Evolutionary conservation across 92 coral and sea anemone genomes (phyloP).

Genomic region (Galaxea fascicularis): DNA sequence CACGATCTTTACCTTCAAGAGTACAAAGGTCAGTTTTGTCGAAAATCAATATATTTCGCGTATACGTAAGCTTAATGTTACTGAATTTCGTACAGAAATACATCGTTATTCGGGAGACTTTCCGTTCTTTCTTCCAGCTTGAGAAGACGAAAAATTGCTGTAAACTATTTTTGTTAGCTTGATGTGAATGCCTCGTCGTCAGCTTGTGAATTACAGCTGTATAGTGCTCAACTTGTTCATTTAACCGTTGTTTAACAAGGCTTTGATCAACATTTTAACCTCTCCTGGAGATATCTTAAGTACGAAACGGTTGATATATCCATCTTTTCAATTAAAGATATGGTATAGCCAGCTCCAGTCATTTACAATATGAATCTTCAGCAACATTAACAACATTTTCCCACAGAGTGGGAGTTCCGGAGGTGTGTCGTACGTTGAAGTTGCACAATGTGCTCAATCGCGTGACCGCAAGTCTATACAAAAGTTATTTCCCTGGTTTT

Average conservation of each 20-base stretch:
- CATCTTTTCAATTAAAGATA: no score
- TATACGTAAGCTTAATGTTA: neutral
- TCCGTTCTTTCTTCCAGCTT: neutral
- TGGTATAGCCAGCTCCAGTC: no score
- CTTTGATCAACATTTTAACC: neutral
- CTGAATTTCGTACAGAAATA: neutral
- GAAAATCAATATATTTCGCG: neutral
- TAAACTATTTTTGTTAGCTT: no score
- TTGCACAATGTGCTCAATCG: neutral
- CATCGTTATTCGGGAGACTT: neutral
- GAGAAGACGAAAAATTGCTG: no score
- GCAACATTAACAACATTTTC: neutral
- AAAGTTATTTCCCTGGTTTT: no score
- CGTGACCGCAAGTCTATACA: neutral
- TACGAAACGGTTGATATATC: neutral
- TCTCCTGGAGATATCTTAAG: neutral
- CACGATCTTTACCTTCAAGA: neutral
- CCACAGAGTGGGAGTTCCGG: conserved; percentile 6
- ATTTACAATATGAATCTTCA: no score
- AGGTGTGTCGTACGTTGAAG: conserved; percentile 26
- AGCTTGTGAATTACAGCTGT: neutral
- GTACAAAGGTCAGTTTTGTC: conserved; percentile 34
- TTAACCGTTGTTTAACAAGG: neutral
- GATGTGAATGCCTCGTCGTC: neutral
- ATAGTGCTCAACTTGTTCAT: neutral